phyloP scores from a whole-genome alignment of 2,113 vertebrate genomes.

The Nestor notabilis region DNA sequence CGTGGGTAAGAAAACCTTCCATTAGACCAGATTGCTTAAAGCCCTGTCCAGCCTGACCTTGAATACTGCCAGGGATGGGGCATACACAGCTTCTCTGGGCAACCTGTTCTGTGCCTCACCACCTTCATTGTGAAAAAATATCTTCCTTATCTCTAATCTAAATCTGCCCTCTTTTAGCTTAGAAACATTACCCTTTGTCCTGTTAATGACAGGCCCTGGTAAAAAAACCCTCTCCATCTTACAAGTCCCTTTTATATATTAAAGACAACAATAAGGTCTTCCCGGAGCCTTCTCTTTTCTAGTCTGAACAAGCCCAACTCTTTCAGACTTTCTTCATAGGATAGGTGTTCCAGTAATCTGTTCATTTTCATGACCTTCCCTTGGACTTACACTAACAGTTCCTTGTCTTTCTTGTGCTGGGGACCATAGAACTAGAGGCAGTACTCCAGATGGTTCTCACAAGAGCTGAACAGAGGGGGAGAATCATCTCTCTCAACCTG shows the following conservation, averaged over 20 bases:
- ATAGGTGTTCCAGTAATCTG: background rate
- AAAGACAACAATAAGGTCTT: background rate
- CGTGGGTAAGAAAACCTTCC: background rate
- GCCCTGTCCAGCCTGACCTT: background rate
- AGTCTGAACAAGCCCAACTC: background rate
- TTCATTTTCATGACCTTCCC: background rate
- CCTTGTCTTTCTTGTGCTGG: background rate
- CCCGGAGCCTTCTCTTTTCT: background rate
- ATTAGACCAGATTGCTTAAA: background rate
- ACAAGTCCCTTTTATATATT: background rate
- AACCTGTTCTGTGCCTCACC: background rate
- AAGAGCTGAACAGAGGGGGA: background rate
- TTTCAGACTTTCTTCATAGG: background rate
- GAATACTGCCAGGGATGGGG: background rate
- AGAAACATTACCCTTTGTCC: background rate
- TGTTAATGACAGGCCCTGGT: background rate
- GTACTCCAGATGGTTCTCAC: background rate
- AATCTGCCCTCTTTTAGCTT: background rate
- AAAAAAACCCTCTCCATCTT: background rate
- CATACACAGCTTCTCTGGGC: background rate
- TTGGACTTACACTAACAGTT: background rate
- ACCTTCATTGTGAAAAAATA: background rate
- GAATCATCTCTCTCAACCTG: background rate
- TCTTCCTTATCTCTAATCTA: background rate
- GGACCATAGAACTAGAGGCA: background rate